A percentile compares a stretch with the other conserved stretches of the same genome.
Conservation (phyloP, 1,140 invertebrate genomes). For the Caenorhabditis latens region DNA sequence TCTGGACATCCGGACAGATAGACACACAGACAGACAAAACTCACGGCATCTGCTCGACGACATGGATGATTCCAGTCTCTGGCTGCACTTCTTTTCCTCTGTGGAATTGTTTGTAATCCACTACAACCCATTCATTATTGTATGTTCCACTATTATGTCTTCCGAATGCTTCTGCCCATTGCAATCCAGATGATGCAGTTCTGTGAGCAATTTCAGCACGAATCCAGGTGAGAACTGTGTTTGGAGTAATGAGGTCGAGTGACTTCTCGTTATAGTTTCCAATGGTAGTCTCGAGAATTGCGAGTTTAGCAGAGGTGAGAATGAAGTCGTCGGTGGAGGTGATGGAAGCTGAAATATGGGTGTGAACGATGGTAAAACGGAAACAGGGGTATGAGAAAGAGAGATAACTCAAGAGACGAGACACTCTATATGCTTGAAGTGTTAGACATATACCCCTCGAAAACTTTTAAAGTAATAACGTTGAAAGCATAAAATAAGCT, state of each 20-base stretch:
- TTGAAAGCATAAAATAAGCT: too few species aligned
- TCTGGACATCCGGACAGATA: not conserved
- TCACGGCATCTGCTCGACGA: slow-evolving; percentile 87
- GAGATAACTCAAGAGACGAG: not conserved
- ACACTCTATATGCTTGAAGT: too few species aligned
- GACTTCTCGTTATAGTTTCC: slow-evolving; percentile 82
- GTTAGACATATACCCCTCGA: too few species aligned
- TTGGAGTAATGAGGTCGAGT: slow-evolving; percentile 81
- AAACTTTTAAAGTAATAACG: too few species aligned
- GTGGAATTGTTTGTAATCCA: slow-evolving; percentile 76
- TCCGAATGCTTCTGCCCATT: slow-evolving; percentile 82
- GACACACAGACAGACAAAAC: slow-evolving; percentile 66
- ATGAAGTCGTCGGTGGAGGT: slow-evolving; percentile 64
- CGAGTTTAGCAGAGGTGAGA: slow-evolving; percentile 64
- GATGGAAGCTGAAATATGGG: slow-evolving; percentile 33
- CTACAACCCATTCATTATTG: slow-evolving; percentile 88
- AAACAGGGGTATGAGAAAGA: not conserved
- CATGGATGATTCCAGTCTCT: slow-evolving; percentile 82
- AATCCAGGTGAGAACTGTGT: slow-evolving; percentile 70
- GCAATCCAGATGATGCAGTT: slow-evolving; percentile 79
- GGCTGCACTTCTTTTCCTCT: slow-evolving; percentile 82
- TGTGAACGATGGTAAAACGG: not conserved
- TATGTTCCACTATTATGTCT: slow-evolving; percentile 85
- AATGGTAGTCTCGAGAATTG: slow-evolving; percentile 84
- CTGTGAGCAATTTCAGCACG: slow-evolving; percentile 82